Percentiles rank a stretch among this genome's conserved stretches.
These are phyloP conservation scores for Sebastes schlegelii DNA, from an alignment of 2,113 vertebrate species.

Conservation along the genomic window DNA sequence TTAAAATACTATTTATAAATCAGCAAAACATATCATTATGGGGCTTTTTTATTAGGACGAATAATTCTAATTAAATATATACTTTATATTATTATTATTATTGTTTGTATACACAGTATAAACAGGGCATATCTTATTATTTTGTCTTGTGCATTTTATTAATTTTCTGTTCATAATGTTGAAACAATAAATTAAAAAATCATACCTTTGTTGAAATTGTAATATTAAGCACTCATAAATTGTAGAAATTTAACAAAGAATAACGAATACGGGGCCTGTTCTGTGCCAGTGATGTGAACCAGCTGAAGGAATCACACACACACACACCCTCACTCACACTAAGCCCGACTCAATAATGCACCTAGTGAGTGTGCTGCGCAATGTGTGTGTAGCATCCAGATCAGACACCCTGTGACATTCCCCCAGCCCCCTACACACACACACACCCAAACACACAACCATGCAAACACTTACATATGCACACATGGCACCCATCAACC, in stretches of 20 bases:
- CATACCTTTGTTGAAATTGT: neutral
- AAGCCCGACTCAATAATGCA: slow-evolving; percentile 67
- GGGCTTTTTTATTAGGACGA: too few species aligned
- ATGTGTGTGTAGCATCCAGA: slow-evolving; percentile 72
- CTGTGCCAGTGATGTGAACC: neutral
- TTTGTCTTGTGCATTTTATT: neutral
- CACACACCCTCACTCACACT: slow-evolving; percentile 18
- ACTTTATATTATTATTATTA: neutral
- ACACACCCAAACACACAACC: slow-evolving; percentile 43
- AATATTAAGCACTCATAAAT: neutral
- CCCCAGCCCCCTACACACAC: slow-evolving; percentile 46
- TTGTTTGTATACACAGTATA: neutral
- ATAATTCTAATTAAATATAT: neutral
- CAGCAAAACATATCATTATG: too few species aligned
- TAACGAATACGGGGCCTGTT: neutral
- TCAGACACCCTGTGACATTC: slow-evolving; percentile 77
- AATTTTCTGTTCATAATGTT: neutral
- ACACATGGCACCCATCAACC: slow-evolving; percentile 60
- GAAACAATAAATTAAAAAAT: neutral
- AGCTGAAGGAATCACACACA: slow-evolving; percentile 20
- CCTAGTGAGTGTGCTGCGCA: slow-evolving; percentile 55
- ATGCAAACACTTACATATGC: slow-evolving; percentile 57
- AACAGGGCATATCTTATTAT: neutral
- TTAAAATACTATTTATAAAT: too few species aligned
- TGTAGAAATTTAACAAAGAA: neutral